phyloP scores from a whole-genome alignment of 1,140 invertebrate species.

The Stegodyphus dumicola region DNA sequence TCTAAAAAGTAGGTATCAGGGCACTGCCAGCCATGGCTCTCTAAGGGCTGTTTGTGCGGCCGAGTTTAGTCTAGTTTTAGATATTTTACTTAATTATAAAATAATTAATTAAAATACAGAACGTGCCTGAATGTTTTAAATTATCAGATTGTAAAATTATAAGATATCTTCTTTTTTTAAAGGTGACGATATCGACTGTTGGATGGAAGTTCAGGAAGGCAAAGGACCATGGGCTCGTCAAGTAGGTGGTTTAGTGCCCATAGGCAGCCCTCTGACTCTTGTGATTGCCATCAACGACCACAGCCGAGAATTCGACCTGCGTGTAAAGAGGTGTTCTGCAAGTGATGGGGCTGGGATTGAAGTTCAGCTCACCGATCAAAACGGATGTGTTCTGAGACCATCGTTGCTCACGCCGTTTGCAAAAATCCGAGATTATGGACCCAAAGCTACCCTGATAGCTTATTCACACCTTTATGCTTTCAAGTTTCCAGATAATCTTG shows the following conservation, averaged over 20 bases:
- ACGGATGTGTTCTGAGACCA: conserved; percentile 82
- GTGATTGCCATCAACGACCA: conserved; percentile 84
- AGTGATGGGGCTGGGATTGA: conserved; percentile 75
- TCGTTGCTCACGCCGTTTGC: conserved; percentile 84
- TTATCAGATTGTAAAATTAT: too few relatives aligned
- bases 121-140: too few relatives aligned
- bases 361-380: conserved; percentile 77
- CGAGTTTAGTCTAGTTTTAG: too few relatives aligned
- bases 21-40: too few relatives aligned
- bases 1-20: too few relatives aligned
- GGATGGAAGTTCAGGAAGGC: conserved; percentile 81
- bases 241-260: conserved; percentile 82
- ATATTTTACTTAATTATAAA: too few relatives aligned
- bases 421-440: conserved; percentile 80
- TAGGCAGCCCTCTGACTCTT: conserved; percentile 84
- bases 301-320: conserved; percentile 77
- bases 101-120: too few relatives aligned
- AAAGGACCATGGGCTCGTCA: conserved; percentile 81
- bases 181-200: conserved; percentile 81
- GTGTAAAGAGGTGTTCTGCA: conserved; percentile 79
- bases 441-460: conserved; percentile 81
- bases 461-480: conserved; percentile 87
- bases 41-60: too few relatives aligned
- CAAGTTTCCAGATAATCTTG: conserved; percentile 89
- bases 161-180: background rate